A percentile compares a stretch with the other conserved stretches of the same genome.
Evolutionary conservation across 2,797 vertebrate species (phyloP).

Genomic region (Falco concolor): DNA sequence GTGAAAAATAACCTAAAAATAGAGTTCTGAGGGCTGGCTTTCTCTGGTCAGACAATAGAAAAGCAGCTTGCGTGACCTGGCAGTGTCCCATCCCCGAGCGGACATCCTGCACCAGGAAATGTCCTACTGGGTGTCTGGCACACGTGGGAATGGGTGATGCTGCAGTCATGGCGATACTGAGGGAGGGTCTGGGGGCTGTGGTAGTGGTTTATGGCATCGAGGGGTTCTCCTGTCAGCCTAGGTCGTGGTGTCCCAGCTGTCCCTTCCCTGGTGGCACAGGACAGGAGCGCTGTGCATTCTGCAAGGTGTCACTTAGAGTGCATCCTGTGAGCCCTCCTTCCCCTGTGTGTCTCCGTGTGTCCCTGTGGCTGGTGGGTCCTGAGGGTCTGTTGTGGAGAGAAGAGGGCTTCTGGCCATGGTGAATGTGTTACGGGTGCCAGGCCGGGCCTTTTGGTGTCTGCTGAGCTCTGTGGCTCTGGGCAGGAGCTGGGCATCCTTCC

Average conservation of each 20-base stretch:
- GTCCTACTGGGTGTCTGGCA: fast-evolving
- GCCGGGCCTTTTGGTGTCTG: background rate
- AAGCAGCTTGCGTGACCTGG: background rate
- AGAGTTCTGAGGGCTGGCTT: background rate
- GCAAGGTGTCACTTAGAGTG: background rate
- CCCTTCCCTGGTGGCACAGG: background rate
- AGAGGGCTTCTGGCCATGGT: background rate
- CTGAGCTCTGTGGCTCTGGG: background rate
- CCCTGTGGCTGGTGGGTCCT: fast-evolving
- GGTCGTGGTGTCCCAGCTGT: background rate
- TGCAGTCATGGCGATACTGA: background rate
- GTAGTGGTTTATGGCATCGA: fast-evolving
- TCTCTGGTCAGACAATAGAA: background rate
- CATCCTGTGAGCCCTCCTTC: background rate
- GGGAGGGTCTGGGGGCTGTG: background rate
- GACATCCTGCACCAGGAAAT: background rate
- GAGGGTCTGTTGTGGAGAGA: fast-evolving
- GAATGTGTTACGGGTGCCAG: fast-evolving
- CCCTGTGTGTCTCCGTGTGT: fast-evolving
- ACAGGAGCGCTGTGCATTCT: background rate
- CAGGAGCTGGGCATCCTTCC: background rate
- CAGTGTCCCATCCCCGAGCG: fast-evolving
- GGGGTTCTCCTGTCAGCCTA: background rate
- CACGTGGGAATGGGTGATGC: background rate
- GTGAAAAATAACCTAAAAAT: background rate